These are phyloP conservation scores for Etia nguti DNA, from an alignment of 2,113 vertebrate genomes.

Conservation along the genomic window DNA sequence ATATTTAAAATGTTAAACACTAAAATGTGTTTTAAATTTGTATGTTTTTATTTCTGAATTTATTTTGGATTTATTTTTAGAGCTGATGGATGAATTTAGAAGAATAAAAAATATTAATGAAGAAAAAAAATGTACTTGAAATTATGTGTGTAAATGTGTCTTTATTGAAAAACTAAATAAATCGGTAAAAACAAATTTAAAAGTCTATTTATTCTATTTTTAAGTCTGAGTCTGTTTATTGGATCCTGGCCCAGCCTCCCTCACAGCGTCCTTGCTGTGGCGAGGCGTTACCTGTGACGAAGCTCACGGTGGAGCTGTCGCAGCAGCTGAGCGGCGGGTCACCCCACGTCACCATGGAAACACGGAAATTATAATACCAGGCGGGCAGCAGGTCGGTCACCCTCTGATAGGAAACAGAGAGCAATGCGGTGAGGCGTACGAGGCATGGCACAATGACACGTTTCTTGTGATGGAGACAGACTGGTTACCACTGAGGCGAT, in stretches of 20 bases:
- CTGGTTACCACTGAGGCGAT: slow-evolving; percentile 87
- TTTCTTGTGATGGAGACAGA: not conserved
- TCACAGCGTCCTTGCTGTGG: not conserved
- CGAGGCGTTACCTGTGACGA: slow-evolving; percentile 82
- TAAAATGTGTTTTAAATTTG: not conserved
- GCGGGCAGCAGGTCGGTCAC: slow-evolving; percentile 88
- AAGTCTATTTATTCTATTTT: not conserved
- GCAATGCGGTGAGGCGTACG: not conserved
- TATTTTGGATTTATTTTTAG: not conserved
- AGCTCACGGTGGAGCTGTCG: slow-evolving; percentile 88
- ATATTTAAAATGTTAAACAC: not conserved
- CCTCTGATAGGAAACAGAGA: slow-evolving; percentile 66
- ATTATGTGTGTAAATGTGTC: not conserved
- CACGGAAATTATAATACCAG: slow-evolving; percentile 95
- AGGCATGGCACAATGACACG: not conserved
- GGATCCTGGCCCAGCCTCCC: not conserved
- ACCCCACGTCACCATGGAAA: slow-evolving; percentile 95
- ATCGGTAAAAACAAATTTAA: not conserved
- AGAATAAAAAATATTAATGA: not conserved
- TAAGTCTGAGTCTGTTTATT: not conserved
- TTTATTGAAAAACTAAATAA: not conserved
- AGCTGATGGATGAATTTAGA: not conserved
- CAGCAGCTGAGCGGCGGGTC: slow-evolving; percentile 90
- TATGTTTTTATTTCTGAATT: not conserved
- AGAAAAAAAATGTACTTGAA: not conserved